Conservation (phyloP, 2,113 vertebrate species). For the Porphyrio hochstetteri region DNA sequence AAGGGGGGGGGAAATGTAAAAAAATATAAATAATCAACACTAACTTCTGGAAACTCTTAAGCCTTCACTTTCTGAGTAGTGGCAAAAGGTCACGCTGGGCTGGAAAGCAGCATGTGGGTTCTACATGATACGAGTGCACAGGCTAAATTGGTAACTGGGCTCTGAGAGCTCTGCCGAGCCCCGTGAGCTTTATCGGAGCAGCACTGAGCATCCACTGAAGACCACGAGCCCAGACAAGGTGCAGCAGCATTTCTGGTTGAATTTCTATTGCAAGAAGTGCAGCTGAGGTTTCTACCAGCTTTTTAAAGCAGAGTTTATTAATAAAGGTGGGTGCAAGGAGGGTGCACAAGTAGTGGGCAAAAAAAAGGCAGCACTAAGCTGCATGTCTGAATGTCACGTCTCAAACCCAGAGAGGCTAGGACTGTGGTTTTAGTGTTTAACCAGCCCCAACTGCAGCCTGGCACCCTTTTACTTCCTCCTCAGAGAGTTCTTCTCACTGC, state of each 20-base stretch:
- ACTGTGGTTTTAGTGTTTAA: slow-evolving; percentile 83
- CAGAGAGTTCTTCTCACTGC: slow-evolving; percentile 62
- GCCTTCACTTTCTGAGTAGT: slow-evolving; percentile 69
- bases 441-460: slow-evolving; percentile 80
- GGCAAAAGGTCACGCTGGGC: slow-evolving; percentile 69
- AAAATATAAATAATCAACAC: slow-evolving; percentile 41
- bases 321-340: not conserved
- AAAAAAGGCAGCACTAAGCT: slow-evolving; percentile 38
- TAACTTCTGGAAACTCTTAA: slow-evolving; percentile 72
- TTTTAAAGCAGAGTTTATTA: not conserved
- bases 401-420: slow-evolving; percentile 66
- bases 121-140: not conserved
- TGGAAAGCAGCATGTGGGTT: slow-evolving; percentile 70
- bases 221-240: not conserved
- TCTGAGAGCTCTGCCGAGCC: slow-evolving; percentile 42
- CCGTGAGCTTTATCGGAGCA: slow-evolving; percentile 32
- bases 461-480: slow-evolving; percentile 77
- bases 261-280: not conserved
- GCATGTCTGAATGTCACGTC: slow-evolving; percentile 80
- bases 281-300: not conserved
- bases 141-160: slow-evolving; percentile 43
- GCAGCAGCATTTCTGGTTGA: not conserved
- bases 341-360: slow-evolving; percentile 32
- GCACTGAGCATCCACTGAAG: not conserved
- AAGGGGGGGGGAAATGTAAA: not conserved